A percentile compares a stretch with the other conserved stretches of the same genome.
Evolutionary conservation across 2,888 invertebrate genomes (phyloP).

Genomic region (Nesidiocoris tenuis): DNA sequence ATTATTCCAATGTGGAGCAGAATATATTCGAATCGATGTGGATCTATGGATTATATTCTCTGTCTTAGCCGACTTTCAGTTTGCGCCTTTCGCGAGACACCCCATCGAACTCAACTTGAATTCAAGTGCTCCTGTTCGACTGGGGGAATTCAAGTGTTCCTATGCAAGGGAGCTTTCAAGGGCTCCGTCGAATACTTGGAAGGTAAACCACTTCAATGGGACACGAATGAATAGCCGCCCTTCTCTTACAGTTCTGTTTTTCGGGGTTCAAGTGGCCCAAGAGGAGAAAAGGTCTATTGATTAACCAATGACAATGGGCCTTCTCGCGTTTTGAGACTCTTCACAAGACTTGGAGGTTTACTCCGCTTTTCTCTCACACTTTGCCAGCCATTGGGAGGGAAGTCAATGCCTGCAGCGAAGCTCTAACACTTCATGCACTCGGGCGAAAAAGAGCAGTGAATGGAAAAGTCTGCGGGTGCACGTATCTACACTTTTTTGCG

Average conservation of each 20-base stretch:
- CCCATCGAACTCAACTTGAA: not conserved
- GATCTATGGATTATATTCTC: too few relatives aligned
- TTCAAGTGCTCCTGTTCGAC: too few relatives aligned
- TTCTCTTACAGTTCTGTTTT: not conserved
- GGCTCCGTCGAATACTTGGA: not conserved
- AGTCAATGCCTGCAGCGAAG: not conserved
- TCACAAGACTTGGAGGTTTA: not conserved
- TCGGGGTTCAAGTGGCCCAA: not conserved
- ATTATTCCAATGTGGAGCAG: too few relatives aligned
- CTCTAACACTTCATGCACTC: not conserved
- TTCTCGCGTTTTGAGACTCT: not conserved
- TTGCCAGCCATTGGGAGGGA: not conserved
- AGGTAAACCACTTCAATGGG: not conserved
- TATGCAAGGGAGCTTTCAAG: not conserved
- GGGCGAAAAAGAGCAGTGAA: too few relatives aligned
- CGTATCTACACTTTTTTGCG: too few relatives aligned
- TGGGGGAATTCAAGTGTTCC: too few relatives aligned
- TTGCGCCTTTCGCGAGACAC: too few relatives aligned
- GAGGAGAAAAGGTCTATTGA: not conserved
- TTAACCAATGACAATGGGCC: not conserved
- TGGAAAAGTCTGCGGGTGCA: not conserved
- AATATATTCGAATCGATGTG: too few relatives aligned
- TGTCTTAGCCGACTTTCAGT: too few relatives aligned
- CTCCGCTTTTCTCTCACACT: not conserved
- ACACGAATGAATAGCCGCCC: not conserved